A percentile compares a stretch with the other conserved stretches of the same genome.
phyloP scores from a whole-genome alignment of 2,113 vertebrate genomes.

The Pristiophorus japonicus region DNA sequence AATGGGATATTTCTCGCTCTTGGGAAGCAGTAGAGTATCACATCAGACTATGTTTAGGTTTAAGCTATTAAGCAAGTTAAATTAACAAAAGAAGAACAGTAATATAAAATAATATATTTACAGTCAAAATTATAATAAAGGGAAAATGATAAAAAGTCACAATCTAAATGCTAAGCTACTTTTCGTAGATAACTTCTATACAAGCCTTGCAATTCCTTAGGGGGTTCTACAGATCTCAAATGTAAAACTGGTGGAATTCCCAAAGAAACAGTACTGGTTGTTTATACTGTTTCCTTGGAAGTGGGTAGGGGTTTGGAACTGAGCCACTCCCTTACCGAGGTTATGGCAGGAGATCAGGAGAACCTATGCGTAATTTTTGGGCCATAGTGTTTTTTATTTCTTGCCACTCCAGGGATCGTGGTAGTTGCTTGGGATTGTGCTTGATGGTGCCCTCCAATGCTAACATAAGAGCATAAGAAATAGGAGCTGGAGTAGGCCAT shows the following conservation, averaged over 20 bases:
- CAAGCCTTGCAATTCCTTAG: background rate
- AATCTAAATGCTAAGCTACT: background rate
- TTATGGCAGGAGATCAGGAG: too few species aligned
- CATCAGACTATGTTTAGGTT: background rate
- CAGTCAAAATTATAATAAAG: background rate
- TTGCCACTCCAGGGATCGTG: background rate
- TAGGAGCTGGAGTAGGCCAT: too few species aligned
- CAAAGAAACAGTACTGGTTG: background rate
- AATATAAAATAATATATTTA: background rate
- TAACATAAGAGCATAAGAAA: too few species aligned
- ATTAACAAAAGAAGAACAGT: background rate
- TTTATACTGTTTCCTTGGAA: background rate
- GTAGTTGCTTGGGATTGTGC: background rate
- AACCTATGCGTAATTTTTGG: background rate
- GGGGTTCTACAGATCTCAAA: background rate
- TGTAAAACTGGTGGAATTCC: background rate
- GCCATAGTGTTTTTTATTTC: too few species aligned
- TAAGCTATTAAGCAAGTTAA: background rate
- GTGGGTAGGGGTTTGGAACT: too few species aligned
- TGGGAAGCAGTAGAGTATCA: background rate
- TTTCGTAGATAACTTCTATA: background rate
- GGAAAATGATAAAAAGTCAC: background rate
- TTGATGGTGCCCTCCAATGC: background rate
- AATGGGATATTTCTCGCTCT: background rate
- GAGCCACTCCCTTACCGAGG: background rate